phyloP scores from a whole-genome alignment of 1,140 invertebrate genomes.

The Cydia strobilella region DNA sequence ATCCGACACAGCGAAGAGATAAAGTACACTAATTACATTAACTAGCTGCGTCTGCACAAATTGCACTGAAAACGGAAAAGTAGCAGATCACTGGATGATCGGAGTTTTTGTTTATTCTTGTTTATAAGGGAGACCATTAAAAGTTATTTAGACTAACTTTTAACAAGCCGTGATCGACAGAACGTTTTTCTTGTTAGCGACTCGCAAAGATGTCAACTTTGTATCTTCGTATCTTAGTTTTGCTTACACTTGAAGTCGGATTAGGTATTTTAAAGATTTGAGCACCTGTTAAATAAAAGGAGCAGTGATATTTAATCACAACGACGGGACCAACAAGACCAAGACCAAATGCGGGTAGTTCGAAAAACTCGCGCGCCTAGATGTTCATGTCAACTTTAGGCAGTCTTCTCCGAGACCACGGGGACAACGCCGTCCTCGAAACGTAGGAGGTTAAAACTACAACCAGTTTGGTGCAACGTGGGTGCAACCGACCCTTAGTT shows the following conservation, averaged over 20 bases:
- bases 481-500: no score
- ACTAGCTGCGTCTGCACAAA: conserved; percentile 2
- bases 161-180: conserved; percentile 42
- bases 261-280: neutral
- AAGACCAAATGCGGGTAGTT: no score
- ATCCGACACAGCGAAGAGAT: neutral
- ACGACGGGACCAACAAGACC: no score
- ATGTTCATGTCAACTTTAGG: no score
- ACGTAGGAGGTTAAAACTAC: no score
- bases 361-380: no score
- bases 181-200: conserved; percentile 33
- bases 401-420: no score
- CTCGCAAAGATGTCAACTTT: conserved; percentile 2
- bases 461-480: no score
- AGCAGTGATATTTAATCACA: no score
- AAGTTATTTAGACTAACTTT: conserved; percentile 40
- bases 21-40: neutral
- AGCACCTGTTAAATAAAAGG: no score
- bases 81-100: conserved; percentile 8
- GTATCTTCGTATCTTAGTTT: neutral
- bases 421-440: no score
- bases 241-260: neutral
- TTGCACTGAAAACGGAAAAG: neutral
- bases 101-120: conserved; percentile 34
- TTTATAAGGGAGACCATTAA: conserved; percentile 38